These are phyloP conservation scores for Phenacoccus solenopsis DNA, from an alignment of 1,140 invertebrate genomes.

Conservation along the genomic window DNA sequence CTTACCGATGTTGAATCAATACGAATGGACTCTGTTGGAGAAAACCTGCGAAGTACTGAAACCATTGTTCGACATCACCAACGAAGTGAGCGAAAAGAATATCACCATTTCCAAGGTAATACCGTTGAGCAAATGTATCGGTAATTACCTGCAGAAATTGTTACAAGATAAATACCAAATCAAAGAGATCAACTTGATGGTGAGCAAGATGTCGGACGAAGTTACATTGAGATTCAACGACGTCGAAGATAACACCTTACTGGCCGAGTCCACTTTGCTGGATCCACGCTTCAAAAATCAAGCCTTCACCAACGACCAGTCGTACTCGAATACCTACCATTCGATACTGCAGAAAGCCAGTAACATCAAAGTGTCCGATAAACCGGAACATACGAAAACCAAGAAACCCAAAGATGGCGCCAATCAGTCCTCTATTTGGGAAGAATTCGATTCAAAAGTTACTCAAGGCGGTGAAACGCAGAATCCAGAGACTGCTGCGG, in stretches of 20 bases:
- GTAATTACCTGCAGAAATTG: conserved; percentile 10
- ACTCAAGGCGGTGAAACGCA: neutral
- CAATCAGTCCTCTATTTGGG: conserved; percentile 13
- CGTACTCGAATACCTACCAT: conserved; percentile 3
- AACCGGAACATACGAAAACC: neutral
- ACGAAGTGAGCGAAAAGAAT: conserved; percentile 18
- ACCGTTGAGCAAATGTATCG: conserved; percentile 15
- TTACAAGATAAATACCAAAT: neutral
- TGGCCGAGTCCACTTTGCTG: conserved; percentile 28
- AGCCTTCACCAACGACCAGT: conserved; percentile 23
- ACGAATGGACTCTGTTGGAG: conserved; percentile 12
- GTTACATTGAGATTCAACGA: neutral
- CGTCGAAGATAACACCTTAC: neutral
- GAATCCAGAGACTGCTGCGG: neutral
- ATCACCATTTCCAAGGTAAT: conserved; percentile 19
- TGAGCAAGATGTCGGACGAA: conserved; percentile 6
- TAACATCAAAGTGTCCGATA: neutral
- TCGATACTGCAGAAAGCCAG: conserved; percentile 5
- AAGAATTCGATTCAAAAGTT: conserved; percentile 18
- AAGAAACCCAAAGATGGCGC: neutral
- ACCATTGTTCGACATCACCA: conserved; percentile 14
- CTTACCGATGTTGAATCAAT: neutral
- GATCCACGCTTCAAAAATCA: conserved; percentile 31
- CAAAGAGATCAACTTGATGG: neutral
- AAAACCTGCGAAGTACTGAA: conserved; percentile 10